A percentile compares a stretch with the other conserved stretches of the same genome.
phyloP scores from a whole-genome alignment of 1,140 invertebrate genomes.

The Cyphomyrmex costatus region DNA sequence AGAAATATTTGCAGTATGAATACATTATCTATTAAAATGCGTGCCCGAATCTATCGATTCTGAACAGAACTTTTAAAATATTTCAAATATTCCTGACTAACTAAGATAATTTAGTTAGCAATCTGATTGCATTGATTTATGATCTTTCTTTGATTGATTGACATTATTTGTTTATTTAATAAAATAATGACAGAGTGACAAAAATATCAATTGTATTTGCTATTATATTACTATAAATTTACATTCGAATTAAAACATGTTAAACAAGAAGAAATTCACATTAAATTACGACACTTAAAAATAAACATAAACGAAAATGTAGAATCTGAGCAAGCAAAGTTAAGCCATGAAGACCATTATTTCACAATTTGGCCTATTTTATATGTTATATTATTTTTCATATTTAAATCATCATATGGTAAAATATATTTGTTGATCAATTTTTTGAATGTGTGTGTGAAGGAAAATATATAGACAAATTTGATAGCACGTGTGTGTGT shows the following conservation, averaged over 20 bases:
- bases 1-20: conserved; percentile 24
- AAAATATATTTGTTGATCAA: not conserved
- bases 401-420: not conserved
- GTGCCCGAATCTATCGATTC: not conserved
- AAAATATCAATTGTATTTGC: not conserved
- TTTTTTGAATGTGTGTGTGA: not conserved
- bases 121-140: not conserved
- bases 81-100: not conserved
- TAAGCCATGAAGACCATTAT: not conserved
- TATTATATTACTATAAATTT: not conserved
- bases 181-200: not conserved
- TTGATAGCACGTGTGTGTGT: not conserved
- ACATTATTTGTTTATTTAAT: not conserved
- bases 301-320: not conserved
- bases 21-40: conserved; percentile 26
- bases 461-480: not conserved
- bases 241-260: not conserved
- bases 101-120: not conserved
- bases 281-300: not conserved
- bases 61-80: not conserved
- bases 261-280: not conserved
- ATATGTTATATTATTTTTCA: not conserved
- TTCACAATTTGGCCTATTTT: not conserved
- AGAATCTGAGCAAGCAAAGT: not conserved
- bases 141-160: not conserved